Evolutionary conservation across 2,888 invertebrate genomes (phyloP), one percentile per base, ranked within the genome.

Genomic region (Eledona agricola): DNA sequence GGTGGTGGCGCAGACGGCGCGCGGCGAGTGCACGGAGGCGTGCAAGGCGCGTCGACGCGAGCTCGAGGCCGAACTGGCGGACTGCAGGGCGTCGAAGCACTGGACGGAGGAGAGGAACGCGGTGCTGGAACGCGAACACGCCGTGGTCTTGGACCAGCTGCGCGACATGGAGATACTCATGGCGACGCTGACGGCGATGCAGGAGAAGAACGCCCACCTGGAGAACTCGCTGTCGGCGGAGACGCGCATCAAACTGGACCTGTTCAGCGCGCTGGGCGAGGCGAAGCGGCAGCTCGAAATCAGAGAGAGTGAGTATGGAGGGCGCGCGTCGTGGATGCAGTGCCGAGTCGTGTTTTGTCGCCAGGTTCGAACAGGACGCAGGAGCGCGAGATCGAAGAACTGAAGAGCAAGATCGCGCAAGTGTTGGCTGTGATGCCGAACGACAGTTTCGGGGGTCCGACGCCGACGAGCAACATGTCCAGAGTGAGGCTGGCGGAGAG

Each of bases 261-360:
- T 99, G 71, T 96, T 98, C 79, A 93, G 95, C 60, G 97, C 97
- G 60, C 86, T 98, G 40, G 96, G 96, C 20, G 96, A 95, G 75
- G 95, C 93, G 60, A 95, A 95, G 77, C 83, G 95, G 46, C 90
- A 92, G 76, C 81, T 95, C 70, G 90, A 89, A 78, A 88, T 93
- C 73, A 85, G 88, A 78, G 91, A 93, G 68, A 86, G 93, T 93
- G 76, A 81, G 84, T 79, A 43, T 26, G 12, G 6, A n/a, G 15
- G 2, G 12, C 2, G n/a, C 4, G 1, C 5, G n/a, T 16, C 4
- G 9, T 2, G 11, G 10, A 11, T 17, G 11, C n/a, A 17, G 4
- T 19, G 4, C 2, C 13, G 23, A 11, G n/a, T 29, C 12, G 11
- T 11, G 12, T 13, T 29, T 29, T 12, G 15, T 51, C 60, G 59